These are phyloP conservation scores for Labeo catla DNA, from an alignment of 2,113 vertebrate genomes.

Conservation along the genomic window DNA sequence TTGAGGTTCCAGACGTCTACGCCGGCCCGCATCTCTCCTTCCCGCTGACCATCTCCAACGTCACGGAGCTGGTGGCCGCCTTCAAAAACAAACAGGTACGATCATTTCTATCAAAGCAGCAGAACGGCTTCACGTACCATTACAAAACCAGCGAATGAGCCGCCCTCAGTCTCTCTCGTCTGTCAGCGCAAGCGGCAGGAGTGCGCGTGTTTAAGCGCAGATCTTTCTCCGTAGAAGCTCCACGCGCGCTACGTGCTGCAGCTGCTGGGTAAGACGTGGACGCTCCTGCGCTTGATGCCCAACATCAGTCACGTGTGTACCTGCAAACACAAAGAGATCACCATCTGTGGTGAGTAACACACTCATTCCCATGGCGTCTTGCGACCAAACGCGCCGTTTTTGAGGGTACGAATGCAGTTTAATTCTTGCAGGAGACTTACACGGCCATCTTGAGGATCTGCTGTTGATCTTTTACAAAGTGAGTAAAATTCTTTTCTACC, in stretches of 20 bases:
- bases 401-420: not conserved
- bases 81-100: constrained; percentile 91
- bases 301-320: constrained; percentile 87
- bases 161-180: not conserved
- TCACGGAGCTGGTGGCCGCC: constrained; percentile 86
- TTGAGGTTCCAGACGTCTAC: constrained; percentile 82
- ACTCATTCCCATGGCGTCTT: not conserved
- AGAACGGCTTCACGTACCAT: not conserved
- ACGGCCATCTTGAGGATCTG: constrained; percentile 91
- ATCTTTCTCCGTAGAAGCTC: constrained; percentile 82
- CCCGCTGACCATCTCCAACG: constrained; percentile 83
- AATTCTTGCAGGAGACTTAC: constrained; percentile 84
- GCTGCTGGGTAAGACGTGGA: constrained; percentile 87
- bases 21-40: constrained; percentile 84
- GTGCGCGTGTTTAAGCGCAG: not conserved
- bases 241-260: constrained; percentile 91
- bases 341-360: constrained; percentile 84
- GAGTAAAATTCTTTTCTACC: not conserved
- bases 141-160: not conserved
- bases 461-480: constrained; percentile 88
- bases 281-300: constrained; percentile 83
- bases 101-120: not conserved
- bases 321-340: constrained; percentile 87
- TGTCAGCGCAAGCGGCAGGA: not conserved
- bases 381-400: not conserved